Percentiles rank a stretch among this genome's conserved stretches.
These are phyloP conservation scores for Acanthis flammea DNA, from an alignment of 2,797 vertebrate species.

Conservation along the genomic window DNA sequence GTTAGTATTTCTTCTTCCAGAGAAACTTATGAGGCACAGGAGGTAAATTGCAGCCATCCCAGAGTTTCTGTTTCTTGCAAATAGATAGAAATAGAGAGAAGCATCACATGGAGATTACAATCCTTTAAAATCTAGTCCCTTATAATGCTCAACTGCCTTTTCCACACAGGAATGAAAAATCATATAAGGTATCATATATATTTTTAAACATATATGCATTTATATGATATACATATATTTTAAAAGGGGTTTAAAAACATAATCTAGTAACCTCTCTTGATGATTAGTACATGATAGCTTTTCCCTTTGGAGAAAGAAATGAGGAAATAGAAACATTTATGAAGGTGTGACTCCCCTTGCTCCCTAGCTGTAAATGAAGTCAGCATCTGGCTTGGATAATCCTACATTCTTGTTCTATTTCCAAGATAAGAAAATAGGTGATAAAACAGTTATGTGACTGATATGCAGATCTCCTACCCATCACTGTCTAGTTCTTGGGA, in stretches of 20 bases:
- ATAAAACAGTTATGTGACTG: slow-evolving; percentile 15
- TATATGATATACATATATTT: neutral
- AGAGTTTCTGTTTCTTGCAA: neutral
- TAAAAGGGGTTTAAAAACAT: neutral
- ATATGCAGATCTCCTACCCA: slow-evolving; percentile 1
- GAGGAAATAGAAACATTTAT: neutral
- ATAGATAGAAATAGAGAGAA: neutral
- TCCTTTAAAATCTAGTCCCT: neutral
- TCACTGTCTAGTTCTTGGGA: neutral
- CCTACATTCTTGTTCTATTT: slow-evolving; percentile 1
- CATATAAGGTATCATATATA: neutral
- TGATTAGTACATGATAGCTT: neutral
- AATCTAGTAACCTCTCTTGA: neutral
- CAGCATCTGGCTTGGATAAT: slow-evolving; percentile 9
- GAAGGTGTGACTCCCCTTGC: neutral
- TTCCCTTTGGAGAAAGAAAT: slow-evolving; percentile 15
- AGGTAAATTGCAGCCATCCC: neutral
- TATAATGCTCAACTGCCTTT: neutral
- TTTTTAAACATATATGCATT: neutral
- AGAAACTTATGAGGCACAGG: neutral
- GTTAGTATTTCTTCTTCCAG: neutral
- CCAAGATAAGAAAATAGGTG: slow-evolving; percentile 31
- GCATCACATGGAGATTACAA: neutral
- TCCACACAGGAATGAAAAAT: neutral
- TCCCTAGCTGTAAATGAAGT: slow-evolving; percentile 26